A percentile compares a stretch with the other conserved stretches of the same genome.
Conservation (phyloP, 2,888 invertebrate species). For the Pandemis cinnamomeana region DNA sequence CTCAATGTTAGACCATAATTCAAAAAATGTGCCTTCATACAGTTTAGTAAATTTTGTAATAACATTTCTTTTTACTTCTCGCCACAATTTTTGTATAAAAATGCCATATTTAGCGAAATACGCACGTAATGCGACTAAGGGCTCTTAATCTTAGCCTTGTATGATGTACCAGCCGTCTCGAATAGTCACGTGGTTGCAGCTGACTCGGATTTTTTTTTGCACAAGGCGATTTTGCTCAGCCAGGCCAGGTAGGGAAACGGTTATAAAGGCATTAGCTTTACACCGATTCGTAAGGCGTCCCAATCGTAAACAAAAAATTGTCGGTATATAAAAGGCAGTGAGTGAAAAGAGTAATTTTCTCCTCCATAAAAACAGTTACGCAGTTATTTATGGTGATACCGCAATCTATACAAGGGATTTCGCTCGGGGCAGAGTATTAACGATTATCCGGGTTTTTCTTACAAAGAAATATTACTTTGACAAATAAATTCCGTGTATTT, state of each 20-base stretch:
- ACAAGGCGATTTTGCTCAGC: background rate
- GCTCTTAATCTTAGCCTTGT: background rate
- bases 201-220: background rate
- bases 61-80: no score
- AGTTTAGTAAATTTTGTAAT: no score
- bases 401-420: slow-evolving; percentile 82
- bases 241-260: background rate
- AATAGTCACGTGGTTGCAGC: background rate
- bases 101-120: no score
- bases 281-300: slow-evolving; percentile 33
- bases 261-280: slow-evolving; percentile 11
- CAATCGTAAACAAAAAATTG: slow-evolving; percentile 70
- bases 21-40: no score
- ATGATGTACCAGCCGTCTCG: no score
- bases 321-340: slow-evolving; percentile 74
- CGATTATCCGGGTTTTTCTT: slow-evolving; percentile 76
- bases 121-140: no score
- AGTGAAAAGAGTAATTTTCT: slow-evolving; percentile 65
- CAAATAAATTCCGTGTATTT: slow-evolving; percentile 74
- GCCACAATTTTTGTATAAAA: no score
- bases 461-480: slow-evolving; percentile 80
- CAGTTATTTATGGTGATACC: slow-evolving; percentile 82
- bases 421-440: slow-evolving; percentile 77
- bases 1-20: no score
- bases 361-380: slow-evolving; percentile 82